Evolutionary conservation across 2,797 vertebrate species (phyloP).

Genomic region (Gila robusta): DNA sequence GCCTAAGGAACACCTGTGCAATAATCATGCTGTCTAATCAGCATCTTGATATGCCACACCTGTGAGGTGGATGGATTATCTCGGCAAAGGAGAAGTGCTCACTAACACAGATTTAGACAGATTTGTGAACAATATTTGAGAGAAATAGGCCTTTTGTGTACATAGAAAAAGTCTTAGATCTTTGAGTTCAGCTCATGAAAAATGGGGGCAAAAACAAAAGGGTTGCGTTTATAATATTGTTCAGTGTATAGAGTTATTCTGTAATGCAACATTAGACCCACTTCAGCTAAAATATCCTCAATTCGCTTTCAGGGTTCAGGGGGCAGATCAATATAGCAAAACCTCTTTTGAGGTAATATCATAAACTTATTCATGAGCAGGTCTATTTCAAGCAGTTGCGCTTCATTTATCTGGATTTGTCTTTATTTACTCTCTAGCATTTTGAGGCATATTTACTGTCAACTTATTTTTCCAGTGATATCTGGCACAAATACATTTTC

Average conservation of each 20-base stretch:
- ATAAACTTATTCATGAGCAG: background rate
- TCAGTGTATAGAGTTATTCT: background rate
- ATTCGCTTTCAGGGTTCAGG: conserved; percentile 26
- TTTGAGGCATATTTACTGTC: background rate
- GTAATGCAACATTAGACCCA: conserved; percentile 15
- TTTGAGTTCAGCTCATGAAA: too few relatives aligned
- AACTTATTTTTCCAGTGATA: background rate
- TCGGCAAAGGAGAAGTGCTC: too few relatives aligned
- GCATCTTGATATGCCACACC: too few relatives aligned
- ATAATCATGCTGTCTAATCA: too few relatives aligned
- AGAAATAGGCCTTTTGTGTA: too few relatives aligned
- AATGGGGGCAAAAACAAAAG: too few relatives aligned
- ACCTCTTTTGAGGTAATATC: conserved; percentile 5
- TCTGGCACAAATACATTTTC: background rate
- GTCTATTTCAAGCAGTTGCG: background rate
- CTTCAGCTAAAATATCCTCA: conserved; percentile 10
- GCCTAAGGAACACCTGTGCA: too few relatives aligned
- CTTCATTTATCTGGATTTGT: conserved; percentile 25
- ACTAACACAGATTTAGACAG: too few relatives aligned
- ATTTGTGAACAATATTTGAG: too few relatives aligned
- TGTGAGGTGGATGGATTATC: too few relatives aligned
- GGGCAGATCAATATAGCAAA: conserved; percentile 22
- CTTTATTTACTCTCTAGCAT: conserved; percentile 11
- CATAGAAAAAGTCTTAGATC: too few relatives aligned
- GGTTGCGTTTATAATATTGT: too few relatives aligned